Percentiles rank a stretch among this genome's conserved stretches.
Conservation (phyloP, 2,888 invertebrate genomes). For the Sympetrum striolatum region DNA sequence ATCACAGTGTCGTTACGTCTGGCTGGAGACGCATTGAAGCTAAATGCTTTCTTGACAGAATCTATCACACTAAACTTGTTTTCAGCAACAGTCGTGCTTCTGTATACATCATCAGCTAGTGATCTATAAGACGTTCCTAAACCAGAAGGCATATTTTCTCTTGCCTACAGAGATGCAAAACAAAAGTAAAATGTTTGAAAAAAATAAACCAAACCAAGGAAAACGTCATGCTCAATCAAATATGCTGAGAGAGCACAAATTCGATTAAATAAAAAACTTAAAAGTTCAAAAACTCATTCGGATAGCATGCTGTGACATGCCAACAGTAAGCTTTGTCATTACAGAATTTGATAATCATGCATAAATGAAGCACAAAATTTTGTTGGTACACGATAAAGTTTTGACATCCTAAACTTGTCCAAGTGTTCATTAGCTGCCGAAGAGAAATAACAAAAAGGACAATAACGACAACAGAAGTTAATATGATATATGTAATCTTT, state of each 20-base stretch:
- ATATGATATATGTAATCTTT: not conserved
- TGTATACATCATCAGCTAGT: constrained; percentile 64
- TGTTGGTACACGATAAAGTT: not conserved
- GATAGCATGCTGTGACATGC: not conserved
- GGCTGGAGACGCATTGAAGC: constrained; percentile 59
- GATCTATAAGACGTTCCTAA: constrained; percentile 61
- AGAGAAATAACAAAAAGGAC: not conserved
- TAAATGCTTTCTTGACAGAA: constrained; percentile 69
- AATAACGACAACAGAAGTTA: not conserved
- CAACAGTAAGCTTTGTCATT: not conserved
- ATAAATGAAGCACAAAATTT: constrained; percentile 1
- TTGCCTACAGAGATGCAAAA: constrained; percentile 41
- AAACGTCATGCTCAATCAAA: constrained; percentile 14
- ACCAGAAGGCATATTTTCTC: constrained; percentile 65
- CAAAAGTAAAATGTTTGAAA: constrained; percentile 34
- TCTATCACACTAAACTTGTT: constrained; percentile 62
- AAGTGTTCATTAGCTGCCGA: not conserved
- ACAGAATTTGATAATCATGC: not conserved
- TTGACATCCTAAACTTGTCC: not conserved
- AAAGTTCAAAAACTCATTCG: not conserved
- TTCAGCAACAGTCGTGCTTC: constrained; percentile 67
- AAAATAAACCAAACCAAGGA: constrained; percentile 27
- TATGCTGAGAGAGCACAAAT: not conserved
- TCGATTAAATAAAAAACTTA: not conserved
- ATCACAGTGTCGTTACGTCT: constrained; percentile 40